A percentile compares a stretch with the other conserved stretches of the same genome.
Conservation (phyloP, 2,888 invertebrate species). For the Ashinkailepas kermadecensis region DNA sequence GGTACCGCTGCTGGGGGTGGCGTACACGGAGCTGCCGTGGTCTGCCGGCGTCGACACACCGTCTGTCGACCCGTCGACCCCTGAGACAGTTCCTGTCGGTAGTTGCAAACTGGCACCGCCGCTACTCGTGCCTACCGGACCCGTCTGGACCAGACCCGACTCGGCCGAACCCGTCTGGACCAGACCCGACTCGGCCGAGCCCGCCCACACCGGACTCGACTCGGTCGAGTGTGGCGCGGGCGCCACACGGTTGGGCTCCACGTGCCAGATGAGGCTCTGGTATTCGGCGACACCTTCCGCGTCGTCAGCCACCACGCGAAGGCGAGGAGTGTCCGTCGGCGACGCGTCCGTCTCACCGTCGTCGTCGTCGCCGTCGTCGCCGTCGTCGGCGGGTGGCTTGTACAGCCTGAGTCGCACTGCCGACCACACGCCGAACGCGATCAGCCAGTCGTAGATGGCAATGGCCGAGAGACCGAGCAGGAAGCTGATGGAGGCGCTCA, state of each 20-base stretch:
- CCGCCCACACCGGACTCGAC: too few species aligned
- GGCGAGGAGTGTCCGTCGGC: not conserved
- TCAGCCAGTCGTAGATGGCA: not conserved
- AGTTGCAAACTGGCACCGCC: too few species aligned
- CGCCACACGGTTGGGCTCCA: not conserved
- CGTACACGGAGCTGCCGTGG: too few species aligned
- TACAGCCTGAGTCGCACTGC: not conserved
- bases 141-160: too few species aligned
- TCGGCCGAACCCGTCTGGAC: too few species aligned
- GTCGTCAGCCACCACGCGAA: not conserved
- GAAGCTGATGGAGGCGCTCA: slow-evolving; percentile 7
- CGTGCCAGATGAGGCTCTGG: not conserved
- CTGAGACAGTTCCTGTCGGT: too few species aligned
- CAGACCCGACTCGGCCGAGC: too few species aligned
- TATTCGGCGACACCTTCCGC: not conserved
- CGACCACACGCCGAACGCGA: not conserved
- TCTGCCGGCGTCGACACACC: too few species aligned
- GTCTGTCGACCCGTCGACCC: too few species aligned
- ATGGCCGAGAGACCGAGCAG: not conserved
- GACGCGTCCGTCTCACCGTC: not conserved
- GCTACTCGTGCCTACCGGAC: too few species aligned
- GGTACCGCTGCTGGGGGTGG: too few species aligned
- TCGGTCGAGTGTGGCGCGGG: not conserved
- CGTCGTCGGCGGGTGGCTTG: not conserved
- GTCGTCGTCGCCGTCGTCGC: not conserved